Evolutionary conservation across 35 echinoderm and acorn worm species (phyloP).

Genomic region (Nesometra sesokonis): DNA sequence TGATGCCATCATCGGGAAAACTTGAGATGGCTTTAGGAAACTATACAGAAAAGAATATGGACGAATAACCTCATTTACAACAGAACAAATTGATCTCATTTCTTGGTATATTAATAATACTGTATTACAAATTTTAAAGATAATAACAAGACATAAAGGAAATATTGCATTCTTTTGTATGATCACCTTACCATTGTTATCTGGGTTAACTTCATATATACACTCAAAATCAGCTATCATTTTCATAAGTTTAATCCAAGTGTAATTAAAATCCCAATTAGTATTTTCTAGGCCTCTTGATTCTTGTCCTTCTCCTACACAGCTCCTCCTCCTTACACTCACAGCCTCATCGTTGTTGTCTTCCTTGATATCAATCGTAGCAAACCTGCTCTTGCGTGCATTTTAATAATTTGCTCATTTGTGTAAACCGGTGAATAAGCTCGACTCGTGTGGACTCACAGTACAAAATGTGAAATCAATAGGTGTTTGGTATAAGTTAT

Average conservation of each 20-base stretch:
- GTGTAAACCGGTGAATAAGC: not conserved
- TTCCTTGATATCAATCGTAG: not conserved
- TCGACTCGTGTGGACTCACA: not conserved
- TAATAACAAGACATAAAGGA: no score
- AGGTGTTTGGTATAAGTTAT: not conserved
- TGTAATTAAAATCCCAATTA: not conserved
- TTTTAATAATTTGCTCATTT: not conserved
- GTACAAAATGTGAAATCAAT: not conserved
- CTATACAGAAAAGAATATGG: no score
- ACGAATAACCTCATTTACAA: no score
- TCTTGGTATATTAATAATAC: no score
- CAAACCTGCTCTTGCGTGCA: not conserved
- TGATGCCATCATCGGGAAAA: no score
- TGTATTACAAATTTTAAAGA: no score
- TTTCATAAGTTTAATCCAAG: not conserved
- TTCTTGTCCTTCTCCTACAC: not conserved
- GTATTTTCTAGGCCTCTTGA: not conserved
- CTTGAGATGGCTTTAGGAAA: no score
- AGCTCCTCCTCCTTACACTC: not conserved
- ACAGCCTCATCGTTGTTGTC: not conserved
- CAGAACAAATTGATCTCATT: no score
- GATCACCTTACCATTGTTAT: not conserved
- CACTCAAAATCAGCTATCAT: not conserved
- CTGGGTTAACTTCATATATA: not conserved
- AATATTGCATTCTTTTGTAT: no score